Evolutionary conservation across 2,113 vertebrate species (phyloP).

Genomic region (Progne subis): DNA sequence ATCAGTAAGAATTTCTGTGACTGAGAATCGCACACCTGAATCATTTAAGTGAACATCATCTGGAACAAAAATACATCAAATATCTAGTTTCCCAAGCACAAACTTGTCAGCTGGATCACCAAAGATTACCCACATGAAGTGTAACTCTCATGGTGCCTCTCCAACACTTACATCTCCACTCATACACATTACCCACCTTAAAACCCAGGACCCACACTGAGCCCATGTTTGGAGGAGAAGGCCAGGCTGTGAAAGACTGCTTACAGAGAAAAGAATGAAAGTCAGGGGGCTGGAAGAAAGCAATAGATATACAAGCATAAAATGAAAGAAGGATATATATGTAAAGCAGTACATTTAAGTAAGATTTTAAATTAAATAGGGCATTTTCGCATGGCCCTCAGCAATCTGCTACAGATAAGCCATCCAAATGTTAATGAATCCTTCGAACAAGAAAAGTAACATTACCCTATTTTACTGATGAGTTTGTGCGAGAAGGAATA

Average conservation of each 20-base stretch:
- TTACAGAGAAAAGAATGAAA: background rate
- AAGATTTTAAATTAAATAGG: background rate
- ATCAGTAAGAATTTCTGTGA: background rate
- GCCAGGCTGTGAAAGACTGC: background rate
- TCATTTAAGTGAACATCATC: background rate
- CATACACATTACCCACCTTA: background rate
- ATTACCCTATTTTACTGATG: background rate
- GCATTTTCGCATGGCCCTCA: constrained; percentile 6
- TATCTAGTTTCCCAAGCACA: background rate
- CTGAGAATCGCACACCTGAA: background rate
- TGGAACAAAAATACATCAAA: background rate
- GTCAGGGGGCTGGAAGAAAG: background rate
- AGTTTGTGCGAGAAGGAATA: background rate
- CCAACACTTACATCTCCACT: background rate
- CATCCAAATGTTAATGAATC: constrained; percentile 16
- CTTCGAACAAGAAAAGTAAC: background rate
- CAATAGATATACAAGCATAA: background rate
- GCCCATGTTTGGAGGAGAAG: background rate
- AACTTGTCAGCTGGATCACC: background rate
- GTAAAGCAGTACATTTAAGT: constrained; percentile 20
- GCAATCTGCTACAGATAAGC: background rate
- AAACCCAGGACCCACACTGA: background rate
- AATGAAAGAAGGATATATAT: background rate
- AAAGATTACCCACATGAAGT: background rate
- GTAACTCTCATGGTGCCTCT: background rate